These are phyloP conservation scores for Mormyrus hasselquistii DNA, from an alignment of 2,797 vertebrate species.

Conservation along the genomic window DNA sequence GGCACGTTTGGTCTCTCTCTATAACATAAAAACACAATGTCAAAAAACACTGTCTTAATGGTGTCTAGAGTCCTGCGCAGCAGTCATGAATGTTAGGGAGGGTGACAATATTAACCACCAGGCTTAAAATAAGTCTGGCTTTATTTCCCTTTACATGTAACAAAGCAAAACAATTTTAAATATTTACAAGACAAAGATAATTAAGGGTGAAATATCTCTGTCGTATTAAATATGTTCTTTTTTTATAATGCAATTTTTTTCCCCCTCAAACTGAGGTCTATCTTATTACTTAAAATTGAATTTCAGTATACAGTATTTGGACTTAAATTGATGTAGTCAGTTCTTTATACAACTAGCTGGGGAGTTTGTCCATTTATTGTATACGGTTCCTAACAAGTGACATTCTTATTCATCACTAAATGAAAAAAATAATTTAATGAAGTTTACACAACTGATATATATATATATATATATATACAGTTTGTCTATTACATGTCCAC, in stretches of 20 bases:
- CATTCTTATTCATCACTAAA: slow-evolving; percentile 12
- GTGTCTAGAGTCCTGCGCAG: neutral
- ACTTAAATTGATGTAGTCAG: slow-evolving; percentile 70
- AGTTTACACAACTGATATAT: neutral
- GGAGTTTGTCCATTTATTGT: slow-evolving; percentile 62
- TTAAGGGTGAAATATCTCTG: neutral
- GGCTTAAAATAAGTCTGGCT: neutral
- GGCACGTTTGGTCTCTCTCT: neutral
- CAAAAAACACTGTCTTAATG: slow-evolving; percentile 11
- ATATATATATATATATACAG: neutral
- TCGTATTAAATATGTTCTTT: neutral
- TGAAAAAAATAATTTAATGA: neutral
- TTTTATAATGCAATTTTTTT: slow-evolving; percentile 7
- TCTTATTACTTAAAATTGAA: slow-evolving; percentile 8
- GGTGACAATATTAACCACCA: neutral
- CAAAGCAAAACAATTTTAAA: slow-evolving; percentile 3
- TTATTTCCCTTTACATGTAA: neutral
- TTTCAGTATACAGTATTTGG: slow-evolving; percentile 42
- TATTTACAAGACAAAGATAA: slow-evolving; percentile 2
- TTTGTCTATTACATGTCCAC: neutral
- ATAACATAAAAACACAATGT: slow-evolving; percentile 12
- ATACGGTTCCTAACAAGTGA: slow-evolving; percentile 31
- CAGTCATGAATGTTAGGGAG: neutral
- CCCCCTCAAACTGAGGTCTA: neutral
- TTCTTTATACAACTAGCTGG: slow-evolving; percentile 56